Base-by-base conservation (phyloP, 2,888 invertebrate genomes). In the Hydroisotoma schaefferi region DNA sequence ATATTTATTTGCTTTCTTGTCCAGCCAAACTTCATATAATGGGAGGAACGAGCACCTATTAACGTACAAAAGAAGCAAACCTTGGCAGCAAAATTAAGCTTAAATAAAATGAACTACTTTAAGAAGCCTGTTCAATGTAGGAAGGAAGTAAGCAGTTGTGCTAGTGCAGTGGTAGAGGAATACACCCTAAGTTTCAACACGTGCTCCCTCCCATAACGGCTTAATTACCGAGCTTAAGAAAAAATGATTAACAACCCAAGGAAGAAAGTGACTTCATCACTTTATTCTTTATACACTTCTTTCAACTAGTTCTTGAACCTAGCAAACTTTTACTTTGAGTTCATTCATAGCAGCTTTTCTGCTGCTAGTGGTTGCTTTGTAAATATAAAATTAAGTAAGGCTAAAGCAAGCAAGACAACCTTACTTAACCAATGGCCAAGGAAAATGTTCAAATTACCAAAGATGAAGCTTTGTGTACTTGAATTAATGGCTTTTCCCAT, bases 231-330 rank as follows among this genome's bases (percentile, higher is more conserved):
- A 27, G 49, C 26, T 27, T 49, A 25, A 29, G 8, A 37, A 52
- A 52, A 52, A 52, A 52, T 52, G 51, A 52, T 52, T 52, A 52
- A 52, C 33, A 29, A 52, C 51, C 51, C 3, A 49, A 28, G 49
- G 20, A 52, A 20, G 51, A 52, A 52, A 52, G 51, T 52, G 51
- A 52, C 51, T 52, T 52, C 37, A 52, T 37, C 49, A 27, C 49
- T 25, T 40, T 18, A n/a, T 49, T 28, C 27, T 49, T 49, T 28
- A 5, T n/a, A 49, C 22, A 18, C 27, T 46, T 46, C 12, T 12
- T 33, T n/a, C n/a, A n/a, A n/a, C n/a, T n/a, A n/a, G n/a, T n/a
- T n/a, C n/a, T n/a, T n/a, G n/a, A n/a, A n/a, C n/a, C n/a, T n/a
- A n/a, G n/a, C n/a, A 33, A 33, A 33, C 33, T 33, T 12, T 33